Conservation (phyloP, 2,888 invertebrate species). For the Stenolophus ochropezus region DNA sequence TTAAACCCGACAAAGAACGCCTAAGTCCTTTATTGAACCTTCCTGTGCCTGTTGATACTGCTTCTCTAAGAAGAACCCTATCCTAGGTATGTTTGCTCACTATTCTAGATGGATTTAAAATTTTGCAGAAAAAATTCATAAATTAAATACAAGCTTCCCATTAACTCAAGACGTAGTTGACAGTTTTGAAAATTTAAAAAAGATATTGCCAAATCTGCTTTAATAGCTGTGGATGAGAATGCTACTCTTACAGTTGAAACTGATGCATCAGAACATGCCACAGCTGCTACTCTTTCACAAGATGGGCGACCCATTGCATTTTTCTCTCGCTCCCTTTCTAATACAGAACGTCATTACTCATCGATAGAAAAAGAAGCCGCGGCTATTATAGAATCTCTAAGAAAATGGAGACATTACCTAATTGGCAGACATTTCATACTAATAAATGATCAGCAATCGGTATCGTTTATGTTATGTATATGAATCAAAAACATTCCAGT, state of each 20-base stretch:
- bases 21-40: neutral
- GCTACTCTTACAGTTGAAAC: constrained; percentile 57
- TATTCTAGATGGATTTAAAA: neutral
- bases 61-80: neutral
- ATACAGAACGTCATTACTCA: neutral
- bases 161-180: neutral
- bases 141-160: neutral
- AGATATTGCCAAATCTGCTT: neutral
- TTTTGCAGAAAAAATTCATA: neutral
- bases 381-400: neutral
- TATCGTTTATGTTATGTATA: neutral
- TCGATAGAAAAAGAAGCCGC: neutral
- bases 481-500: neutral
- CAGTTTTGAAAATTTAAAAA: neutral
- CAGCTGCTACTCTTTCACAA: constrained; percentile 58
- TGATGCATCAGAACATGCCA: constrained; percentile 61
- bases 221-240: neutral
- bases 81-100: neutral
- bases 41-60: neutral
- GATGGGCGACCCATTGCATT: constrained; percentile 52
- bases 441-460: neutral
- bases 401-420: neutral
- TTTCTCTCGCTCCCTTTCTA: neutral
- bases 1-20: neutral
- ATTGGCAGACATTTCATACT: neutral